Evolutionary conservation across 2,888 invertebrate species (phyloP).

Genomic region (Sicus ferrugineus): DNA sequence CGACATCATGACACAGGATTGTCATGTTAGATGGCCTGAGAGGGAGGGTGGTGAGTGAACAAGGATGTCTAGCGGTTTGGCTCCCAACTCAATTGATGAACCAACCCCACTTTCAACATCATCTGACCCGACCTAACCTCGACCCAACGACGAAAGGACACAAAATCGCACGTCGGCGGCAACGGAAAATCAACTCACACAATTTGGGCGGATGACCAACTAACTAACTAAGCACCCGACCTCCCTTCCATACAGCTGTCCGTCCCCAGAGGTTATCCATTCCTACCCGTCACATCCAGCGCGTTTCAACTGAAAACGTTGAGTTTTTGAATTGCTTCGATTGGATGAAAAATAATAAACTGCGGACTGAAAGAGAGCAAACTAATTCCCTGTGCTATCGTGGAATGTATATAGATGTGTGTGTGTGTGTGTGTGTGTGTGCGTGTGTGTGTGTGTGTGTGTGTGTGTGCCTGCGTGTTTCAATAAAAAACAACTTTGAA

Average conservation of each 20-base stretch:
- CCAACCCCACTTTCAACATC: constrained; percentile 22
- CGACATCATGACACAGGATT: constrained; percentile 28
- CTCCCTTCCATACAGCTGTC: background rate
- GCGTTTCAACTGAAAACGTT: background rate
- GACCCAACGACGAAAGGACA: background rate
- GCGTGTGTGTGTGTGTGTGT: background rate
- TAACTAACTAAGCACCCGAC: background rate
- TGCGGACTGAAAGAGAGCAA: constrained; percentile 15
- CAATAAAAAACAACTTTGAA: constrained; percentile 1
- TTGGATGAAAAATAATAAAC: constrained; percentile 31
- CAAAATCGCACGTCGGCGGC: background rate
- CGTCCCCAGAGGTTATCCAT: background rate
- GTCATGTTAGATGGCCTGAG: constrained; percentile 1
- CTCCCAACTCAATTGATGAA: constrained; percentile 7
- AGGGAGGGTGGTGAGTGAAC: background rate
- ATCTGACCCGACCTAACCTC: background rate
- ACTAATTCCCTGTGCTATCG: constrained; percentile 18
- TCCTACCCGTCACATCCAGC: background rate
- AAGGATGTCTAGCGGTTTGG: too few species aligned
- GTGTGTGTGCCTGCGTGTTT: background rate
- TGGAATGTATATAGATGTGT: background rate
- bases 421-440: background rate
- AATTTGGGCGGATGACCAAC: background rate
- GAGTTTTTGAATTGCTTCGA: constrained; percentile 29
- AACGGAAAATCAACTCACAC: background rate